Percentiles rank a stretch among this genome's conserved stretches.
These are phyloP conservation scores for Drosophila quadrilineata DNA, from an alignment of 1,140 invertebrate species.

Conservation along the genomic window DNA sequence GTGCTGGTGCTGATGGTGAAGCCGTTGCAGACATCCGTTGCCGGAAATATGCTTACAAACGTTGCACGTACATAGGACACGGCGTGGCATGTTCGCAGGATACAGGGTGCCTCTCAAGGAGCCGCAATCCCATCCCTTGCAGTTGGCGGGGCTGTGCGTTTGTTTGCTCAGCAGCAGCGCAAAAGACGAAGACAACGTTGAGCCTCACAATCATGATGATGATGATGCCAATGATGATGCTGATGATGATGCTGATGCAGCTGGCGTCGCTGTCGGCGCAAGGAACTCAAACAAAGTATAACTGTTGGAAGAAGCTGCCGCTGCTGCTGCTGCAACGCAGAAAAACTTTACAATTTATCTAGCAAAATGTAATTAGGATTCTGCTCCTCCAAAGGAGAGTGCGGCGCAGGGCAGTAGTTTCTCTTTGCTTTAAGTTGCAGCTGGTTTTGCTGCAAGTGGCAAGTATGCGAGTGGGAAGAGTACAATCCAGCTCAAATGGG, in stretches of 20 bases:
- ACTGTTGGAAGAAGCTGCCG: constrained; percentile 68
- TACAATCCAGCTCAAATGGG: constrained; percentile 31
- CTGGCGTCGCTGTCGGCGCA: constrained; percentile 31
- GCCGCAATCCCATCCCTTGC: not conserved
- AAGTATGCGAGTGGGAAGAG: constrained; percentile 1
- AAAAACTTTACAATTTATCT: constrained; percentile 81
- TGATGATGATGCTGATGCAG: constrained; percentile 18
- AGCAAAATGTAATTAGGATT: constrained; percentile 81
- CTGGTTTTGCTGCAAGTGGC: constrained; percentile 30
- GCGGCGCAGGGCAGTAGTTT: not conserved
- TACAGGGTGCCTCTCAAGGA: constrained; percentile 39
- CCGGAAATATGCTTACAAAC: constrained; percentile 77
- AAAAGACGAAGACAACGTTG: constrained; percentile 63
- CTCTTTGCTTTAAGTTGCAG: constrained; percentile 43
- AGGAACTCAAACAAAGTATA: constrained; percentile 77
- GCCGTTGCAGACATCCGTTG: constrained; percentile 63
- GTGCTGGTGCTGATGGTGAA: constrained; percentile 19
- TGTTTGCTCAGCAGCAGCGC: constrained; percentile 72
- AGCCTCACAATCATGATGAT: no score
- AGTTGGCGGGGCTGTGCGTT: constrained; percentile 27
- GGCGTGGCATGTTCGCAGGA: constrained; percentile 22
- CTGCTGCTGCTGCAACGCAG: constrained; percentile 38
- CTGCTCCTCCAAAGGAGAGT: constrained; percentile 32
- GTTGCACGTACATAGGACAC: constrained; percentile 44
- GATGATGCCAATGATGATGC: constrained; percentile 29